Evolutionary conservation across 1,140 invertebrate species (phyloP).

Genomic region (Cotesia glomerata): DNA sequence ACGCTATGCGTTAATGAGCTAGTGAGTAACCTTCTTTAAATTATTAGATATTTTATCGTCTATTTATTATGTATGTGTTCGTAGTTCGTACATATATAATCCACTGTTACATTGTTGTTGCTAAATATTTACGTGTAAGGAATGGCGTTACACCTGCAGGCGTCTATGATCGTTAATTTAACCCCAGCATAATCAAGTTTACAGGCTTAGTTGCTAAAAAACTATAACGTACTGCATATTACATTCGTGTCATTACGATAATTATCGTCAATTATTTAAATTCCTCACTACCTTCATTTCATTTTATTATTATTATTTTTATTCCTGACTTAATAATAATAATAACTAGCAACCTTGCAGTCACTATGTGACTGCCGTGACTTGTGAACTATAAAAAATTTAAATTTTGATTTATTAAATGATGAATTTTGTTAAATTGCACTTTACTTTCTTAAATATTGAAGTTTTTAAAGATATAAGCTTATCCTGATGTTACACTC

Average conservation of each 20-base stretch:
- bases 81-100: not conserved
- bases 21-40: not conserved
- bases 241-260: slow-evolving; percentile 13
- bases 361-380: too few relatives aligned
- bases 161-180: not conserved
- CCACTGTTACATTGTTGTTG: not conserved
- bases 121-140: not conserved
- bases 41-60: not conserved
- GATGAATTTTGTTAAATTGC: too few relatives aligned
- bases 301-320: too few relatives aligned
- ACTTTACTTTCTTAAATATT: too few relatives aligned
- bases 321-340: too few relatives aligned
- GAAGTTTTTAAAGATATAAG: too few relatives aligned
- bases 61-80: not conserved
- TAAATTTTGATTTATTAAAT: too few relatives aligned
- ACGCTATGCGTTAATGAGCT: not conserved
- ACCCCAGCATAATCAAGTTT: not conserved
- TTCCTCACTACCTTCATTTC: not conserved
- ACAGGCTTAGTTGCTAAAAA: not conserved
- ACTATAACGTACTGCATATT: slow-evolving; percentile 1
- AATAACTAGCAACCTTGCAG: too few relatives aligned
- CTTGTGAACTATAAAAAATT: too few relatives aligned
- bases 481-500: too few relatives aligned
- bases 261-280: slow-evolving; percentile 27
- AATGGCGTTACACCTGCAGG: slow-evolving; percentile 1